phyloP scores from a whole-genome alignment of 2,888 invertebrate genomes.

The Synergus umbraculus region DNA sequence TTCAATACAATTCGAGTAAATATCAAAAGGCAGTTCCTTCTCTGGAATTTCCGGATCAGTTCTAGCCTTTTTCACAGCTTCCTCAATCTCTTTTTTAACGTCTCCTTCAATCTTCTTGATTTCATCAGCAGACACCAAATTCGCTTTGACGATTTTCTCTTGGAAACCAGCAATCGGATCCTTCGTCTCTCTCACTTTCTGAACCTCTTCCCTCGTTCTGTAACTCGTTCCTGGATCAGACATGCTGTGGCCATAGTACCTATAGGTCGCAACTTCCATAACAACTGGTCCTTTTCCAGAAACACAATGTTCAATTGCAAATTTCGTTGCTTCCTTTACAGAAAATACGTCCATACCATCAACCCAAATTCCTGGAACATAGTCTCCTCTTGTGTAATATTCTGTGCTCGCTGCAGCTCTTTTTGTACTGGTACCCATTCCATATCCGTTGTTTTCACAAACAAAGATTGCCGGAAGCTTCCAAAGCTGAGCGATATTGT shows the following conservation, averaged over 20 bases:
- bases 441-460: constrained; percentile 99
- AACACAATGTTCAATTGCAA: constrained; percentile 89
- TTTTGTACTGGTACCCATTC: constrained; percentile 97
- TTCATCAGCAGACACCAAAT: constrained; percentile 90
- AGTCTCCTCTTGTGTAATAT: constrained; percentile 96
- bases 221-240: constrained; percentile 99
- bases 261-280: constrained; percentile 96
- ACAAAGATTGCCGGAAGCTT: constrained; percentile 94
- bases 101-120: constrained; percentile 94
- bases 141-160: constrained; percentile 88
- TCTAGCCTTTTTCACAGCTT: constrained; percentile 87
- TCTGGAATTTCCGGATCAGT: constrained; percentile 86
- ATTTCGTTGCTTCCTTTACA: constrained; percentile 90
- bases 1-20: constrained; percentile 85
- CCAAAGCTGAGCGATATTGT: constrained; percentile 98
- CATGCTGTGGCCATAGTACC: constrained; percentile 99
- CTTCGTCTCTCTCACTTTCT: constrained; percentile 96
- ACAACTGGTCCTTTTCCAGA: constrained; percentile 95
- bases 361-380: constrained; percentile 96
- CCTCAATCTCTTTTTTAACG: constrained; percentile 91
- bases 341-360: constrained; percentile 99
- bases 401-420: constrained; percentile 92
- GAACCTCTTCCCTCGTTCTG: constrained; percentile 95
- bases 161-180: constrained; percentile 98
- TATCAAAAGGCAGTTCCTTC: constrained; percentile 88